Percentiles rank a stretch among this genome's conserved stretches.
Conservation (phyloP, 2,888 invertebrate genomes). For the Melolontha melolontha region DNA sequence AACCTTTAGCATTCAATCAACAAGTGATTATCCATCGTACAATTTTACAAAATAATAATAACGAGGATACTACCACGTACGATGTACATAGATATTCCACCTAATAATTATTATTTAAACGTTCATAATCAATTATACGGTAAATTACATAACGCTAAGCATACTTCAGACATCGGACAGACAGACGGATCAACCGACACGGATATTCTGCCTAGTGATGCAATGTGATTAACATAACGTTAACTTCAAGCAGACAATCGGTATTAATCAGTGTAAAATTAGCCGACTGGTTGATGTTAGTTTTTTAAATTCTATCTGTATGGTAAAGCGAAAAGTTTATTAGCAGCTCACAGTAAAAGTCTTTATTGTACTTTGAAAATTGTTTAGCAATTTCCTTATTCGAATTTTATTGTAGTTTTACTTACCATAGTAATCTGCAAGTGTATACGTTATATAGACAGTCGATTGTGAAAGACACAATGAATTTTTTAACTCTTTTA, state of each 20-base stretch:
- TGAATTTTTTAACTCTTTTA: too few relatives aligned
- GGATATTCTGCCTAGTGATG: slow-evolving; percentile 13
- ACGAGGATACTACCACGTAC: too few relatives aligned
- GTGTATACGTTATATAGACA: too few relatives aligned
- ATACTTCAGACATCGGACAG: slow-evolving; percentile 17
- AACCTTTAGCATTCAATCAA: too few relatives aligned
- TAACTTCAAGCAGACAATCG: slow-evolving; percentile 20
- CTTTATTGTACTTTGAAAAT: too few relatives aligned
- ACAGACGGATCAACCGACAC: neutral
- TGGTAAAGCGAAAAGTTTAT: neutral
- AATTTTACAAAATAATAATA: too few relatives aligned
- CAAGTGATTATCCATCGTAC: too few relatives aligned
- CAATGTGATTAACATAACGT: slow-evolving; percentile 21
- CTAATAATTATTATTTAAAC: slow-evolving; percentile 24
- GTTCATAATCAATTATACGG: slow-evolving; percentile 20
- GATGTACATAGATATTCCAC: neutral
- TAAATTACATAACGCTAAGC: slow-evolving; percentile 24
- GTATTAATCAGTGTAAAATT: slow-evolving; percentile 31
- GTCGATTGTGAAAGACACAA: too few relatives aligned
- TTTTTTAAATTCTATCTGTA: neutral
- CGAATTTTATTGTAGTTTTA: too few relatives aligned
- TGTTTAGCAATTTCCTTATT: too few relatives aligned
- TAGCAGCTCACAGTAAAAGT: too few relatives aligned
- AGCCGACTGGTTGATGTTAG: slow-evolving; percentile 10
- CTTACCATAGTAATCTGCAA: too few relatives aligned